Conservation (phyloP, 2,888 invertebrate species). For the Conomelus anceps region DNA sequence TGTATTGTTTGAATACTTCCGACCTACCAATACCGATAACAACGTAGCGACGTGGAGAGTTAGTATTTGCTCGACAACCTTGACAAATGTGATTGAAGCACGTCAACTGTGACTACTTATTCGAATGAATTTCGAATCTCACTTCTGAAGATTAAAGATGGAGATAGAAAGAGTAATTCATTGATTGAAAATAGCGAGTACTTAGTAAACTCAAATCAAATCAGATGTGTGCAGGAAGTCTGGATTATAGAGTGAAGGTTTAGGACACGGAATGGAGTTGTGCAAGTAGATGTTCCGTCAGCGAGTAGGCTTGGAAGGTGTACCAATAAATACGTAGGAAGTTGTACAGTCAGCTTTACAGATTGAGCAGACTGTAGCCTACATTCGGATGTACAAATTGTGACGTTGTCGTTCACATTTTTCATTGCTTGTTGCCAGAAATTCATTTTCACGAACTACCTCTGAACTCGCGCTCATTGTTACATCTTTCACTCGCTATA, state of each 20-base stretch:
- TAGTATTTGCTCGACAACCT: too few species aligned
- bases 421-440: too few species aligned
- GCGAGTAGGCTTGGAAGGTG: not conserved
- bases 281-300: not conserved
- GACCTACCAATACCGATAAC: too few species aligned
- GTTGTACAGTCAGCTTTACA: not conserved
- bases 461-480: too few species aligned
- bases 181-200: not conserved
- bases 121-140: not conserved
- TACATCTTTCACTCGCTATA: too few species aligned
- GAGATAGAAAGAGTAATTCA: not conserved
- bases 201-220: not conserved
- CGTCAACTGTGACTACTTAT: not conserved
- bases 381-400: too few species aligned
- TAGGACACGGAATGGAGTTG: not conserved
- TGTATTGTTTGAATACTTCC: too few species aligned
- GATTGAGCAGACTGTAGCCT: too few species aligned
- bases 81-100: too few species aligned
- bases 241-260: not conserved
- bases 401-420: too few species aligned
- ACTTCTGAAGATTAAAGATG: not conserved
- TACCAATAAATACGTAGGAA: not conserved
- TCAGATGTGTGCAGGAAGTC: not conserved
- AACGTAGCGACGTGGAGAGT: too few species aligned
- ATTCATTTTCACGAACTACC: too few species aligned